Evolutionary conservation across 2,888 invertebrate genomes (phyloP), one percentile per base, ranked within the genome.

Genomic region (Heliconius erato): DNA sequence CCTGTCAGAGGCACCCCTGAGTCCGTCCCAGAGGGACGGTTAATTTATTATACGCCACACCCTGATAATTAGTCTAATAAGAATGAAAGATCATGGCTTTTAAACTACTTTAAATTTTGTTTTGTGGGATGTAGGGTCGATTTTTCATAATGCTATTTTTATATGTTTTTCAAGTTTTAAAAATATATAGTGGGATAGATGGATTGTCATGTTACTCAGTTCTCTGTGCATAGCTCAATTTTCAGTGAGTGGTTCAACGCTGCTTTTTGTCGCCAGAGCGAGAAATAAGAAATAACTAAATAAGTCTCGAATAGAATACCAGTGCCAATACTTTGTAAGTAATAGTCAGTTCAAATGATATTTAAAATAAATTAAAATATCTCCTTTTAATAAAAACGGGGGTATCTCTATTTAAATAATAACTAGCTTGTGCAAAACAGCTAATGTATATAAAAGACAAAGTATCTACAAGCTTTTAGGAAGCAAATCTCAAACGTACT

Each of bases 401-500:
- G 11, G 40, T 40, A 11, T 40, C 40, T 40, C 40, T 40, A 19
- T 11, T 54, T 12, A 40, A 2, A 40, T 40, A 40, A 40, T 40
- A 40, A 40, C 32, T 74, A 32, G 32, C 54, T 32, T 4, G 11
- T 14, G 49, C 7, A 3, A 26, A 67, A 67, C 65, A 49, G 12
- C 3, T 19, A 9, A 28, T 67, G n/a, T 77, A 49, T 68, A 28
- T 49, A 19, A 19, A 67, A 67, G 40, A 28, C 28, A 67, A 67
- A 78, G 44, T 28, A 44, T 28, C 40, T 65, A 77, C 40, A 63
- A 35, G 28, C 65, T 78, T 78, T 49, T 67, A 78, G 65, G 28
- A 68, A 67, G 67, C 49, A 68, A 78, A 78, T 67, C 49, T 78
- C 40, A 67, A 78, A 78, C 67, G 44, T 78, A 68, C 67, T 69